Conservation (phyloP, 2,797 vertebrate genomes). For the Ispidina lecontei region DNA sequence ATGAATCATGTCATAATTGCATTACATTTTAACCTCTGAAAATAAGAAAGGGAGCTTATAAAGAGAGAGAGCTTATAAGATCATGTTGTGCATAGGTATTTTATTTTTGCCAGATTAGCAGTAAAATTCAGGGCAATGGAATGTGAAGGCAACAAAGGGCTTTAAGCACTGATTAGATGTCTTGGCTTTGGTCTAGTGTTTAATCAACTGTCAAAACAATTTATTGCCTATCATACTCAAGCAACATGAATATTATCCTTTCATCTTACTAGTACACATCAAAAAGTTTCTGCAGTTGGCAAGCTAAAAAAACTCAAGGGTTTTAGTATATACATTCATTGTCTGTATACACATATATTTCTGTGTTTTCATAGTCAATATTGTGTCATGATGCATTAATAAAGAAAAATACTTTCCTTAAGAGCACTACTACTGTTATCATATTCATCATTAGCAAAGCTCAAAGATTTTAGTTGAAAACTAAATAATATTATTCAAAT, state of each 20-base stretch:
- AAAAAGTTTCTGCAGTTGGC: not conserved
- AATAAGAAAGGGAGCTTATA: not conserved
- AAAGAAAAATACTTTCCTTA: not conserved
- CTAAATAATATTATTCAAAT: too few relatives aligned
- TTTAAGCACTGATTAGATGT: constrained; percentile 2
- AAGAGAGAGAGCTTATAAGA: not conserved
- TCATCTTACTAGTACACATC: not conserved
- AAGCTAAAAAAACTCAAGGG: not conserved
- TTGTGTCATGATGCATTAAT: not conserved
- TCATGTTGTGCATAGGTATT: not conserved
- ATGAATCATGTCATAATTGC: not conserved
- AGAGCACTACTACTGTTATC: not conserved
- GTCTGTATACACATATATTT: not conserved
- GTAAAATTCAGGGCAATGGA: not conserved
- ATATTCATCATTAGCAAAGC: not conserved
- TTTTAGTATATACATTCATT: not conserved
- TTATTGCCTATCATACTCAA: not conserved
- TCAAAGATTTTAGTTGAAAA: not conserved
- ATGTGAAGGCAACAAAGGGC: not conserved
- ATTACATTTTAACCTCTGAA: not conserved
- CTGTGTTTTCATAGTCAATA: not conserved
- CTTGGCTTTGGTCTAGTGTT: not conserved
- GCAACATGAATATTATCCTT: not conserved
- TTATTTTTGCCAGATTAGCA: not conserved
- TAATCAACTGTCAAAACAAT: constrained; percentile 2